Evolutionary conservation across 1,140 invertebrate genomes (phyloP).

Genomic region (Pectinophora gossypiella): DNA sequence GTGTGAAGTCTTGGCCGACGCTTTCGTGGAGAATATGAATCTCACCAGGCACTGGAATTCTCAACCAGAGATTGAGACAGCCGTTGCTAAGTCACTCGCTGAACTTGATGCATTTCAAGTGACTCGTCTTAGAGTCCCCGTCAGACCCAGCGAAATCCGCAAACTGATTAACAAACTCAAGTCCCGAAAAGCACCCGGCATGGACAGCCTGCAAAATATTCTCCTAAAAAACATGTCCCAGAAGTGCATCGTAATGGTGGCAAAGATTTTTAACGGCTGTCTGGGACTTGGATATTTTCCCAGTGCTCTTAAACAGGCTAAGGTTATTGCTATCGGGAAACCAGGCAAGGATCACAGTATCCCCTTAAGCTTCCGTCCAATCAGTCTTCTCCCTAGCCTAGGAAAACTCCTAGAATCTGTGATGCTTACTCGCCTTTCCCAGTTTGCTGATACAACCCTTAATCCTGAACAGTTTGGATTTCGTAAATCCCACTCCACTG

Average conservation of each 20-base stretch:
- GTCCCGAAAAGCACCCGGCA: not conserved
- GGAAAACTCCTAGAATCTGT: too few species aligned
- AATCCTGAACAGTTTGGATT: too few species aligned
- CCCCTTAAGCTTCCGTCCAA: not conserved
- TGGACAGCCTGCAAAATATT: too few species aligned
- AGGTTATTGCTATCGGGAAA: not conserved
- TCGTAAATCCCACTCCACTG: too few species aligned
- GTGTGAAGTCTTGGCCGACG: not conserved
- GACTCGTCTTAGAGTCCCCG: not conserved
- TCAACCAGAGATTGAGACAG: not conserved
- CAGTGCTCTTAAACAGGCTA: not conserved
- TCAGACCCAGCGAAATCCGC: not conserved
- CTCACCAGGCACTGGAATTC: not conserved
- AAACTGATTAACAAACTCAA: not conserved
- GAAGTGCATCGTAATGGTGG: not conserved
- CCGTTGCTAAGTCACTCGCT: not conserved
- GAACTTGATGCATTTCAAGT: too few species aligned
- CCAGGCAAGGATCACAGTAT: not conserved
- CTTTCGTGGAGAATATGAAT: conserved; percentile 1
- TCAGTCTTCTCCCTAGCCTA: not conserved
- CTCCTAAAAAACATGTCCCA: not conserved
- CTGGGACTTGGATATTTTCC: not conserved
- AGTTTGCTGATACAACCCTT: too few species aligned
- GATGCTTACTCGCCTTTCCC: too few species aligned
- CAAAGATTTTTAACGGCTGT: conserved; percentile 1